Conservation (phyloP, 2,113 vertebrate genomes). For the Neofelis nebulosa region DNA sequence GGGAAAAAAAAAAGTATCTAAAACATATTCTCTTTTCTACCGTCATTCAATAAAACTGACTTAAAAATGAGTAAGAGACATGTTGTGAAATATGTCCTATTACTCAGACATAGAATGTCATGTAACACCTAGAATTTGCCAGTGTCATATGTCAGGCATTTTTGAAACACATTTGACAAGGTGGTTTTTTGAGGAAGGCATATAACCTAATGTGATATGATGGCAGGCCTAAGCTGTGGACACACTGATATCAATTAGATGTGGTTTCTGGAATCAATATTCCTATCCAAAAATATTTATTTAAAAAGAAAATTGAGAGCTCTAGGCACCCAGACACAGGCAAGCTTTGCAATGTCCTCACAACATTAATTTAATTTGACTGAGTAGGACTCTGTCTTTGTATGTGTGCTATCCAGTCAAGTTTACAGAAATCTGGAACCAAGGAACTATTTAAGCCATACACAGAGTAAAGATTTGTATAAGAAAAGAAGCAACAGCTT, state of each 20-base stretch:
- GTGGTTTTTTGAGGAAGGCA: neutral
- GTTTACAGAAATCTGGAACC: neutral
- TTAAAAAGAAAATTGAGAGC: neutral
- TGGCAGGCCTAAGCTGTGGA: neutral
- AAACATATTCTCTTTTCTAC: neutral
- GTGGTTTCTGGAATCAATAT: constrained; percentile 47
- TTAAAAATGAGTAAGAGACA: constrained; percentile 23
- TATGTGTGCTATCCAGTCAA: neutral
- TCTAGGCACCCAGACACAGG: neutral
- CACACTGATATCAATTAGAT: constrained; percentile 45
- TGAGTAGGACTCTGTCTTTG: neutral
- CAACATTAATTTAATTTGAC: neutral
- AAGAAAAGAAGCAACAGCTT: neutral
- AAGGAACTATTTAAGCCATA: neutral
- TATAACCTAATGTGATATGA: neutral
- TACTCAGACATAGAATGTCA: constrained; percentile 4
- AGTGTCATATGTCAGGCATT: neutral
- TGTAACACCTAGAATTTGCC: neutral
- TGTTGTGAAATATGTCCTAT: constrained; percentile 17
- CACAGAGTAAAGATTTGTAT: neutral
- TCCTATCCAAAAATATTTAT: neutral
- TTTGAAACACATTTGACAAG: constrained; percentile 47
- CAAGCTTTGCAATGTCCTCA: neutral
- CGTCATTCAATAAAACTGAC: neutral
- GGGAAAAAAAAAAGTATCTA: neutral